These are phyloP conservation scores for Heterotilapia buettikoferi DNA, from an alignment of 2,113 vertebrate genomes.

Conservation along the genomic window DNA sequence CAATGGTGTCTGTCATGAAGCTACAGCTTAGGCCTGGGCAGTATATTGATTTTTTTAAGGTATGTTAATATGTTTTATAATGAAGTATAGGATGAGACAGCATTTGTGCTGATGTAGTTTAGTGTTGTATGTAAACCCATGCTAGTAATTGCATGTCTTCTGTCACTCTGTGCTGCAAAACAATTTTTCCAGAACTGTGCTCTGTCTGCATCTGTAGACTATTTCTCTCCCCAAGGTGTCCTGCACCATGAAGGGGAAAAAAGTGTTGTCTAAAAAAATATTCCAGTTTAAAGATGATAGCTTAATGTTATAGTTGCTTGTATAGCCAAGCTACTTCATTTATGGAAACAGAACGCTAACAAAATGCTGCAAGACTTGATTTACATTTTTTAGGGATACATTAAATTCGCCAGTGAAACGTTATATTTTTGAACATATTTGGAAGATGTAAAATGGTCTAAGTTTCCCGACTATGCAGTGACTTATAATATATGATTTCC, in stretches of 20 bases:
- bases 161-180: neutral
- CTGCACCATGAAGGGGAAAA: neutral
- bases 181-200: neutral
- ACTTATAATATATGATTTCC: neutral
- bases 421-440: neutral
- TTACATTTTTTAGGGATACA: neutral
- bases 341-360: neutral
- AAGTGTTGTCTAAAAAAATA: neutral
- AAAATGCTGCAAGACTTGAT: neutral
- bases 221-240: neutral
- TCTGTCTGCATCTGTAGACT: neutral
- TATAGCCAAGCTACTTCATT: neutral
- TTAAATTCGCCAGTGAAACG: neutral
- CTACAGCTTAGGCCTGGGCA: neutral
- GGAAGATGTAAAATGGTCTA: neutral
- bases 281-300: neutral
- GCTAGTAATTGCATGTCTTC: neutral
- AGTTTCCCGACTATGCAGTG: neutral
- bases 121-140: neutral
- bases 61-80: neutral
- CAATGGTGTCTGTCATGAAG: conserved; percentile 2
- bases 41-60: neutral
- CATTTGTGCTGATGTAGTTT: neutral
- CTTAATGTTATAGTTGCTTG: neutral
- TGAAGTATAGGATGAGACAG: neutral